Percentiles rank a stretch among this genome's conserved stretches.
Conservation (phyloP, 2,113 vertebrate genomes). For the Carlito syrichta region DNA sequence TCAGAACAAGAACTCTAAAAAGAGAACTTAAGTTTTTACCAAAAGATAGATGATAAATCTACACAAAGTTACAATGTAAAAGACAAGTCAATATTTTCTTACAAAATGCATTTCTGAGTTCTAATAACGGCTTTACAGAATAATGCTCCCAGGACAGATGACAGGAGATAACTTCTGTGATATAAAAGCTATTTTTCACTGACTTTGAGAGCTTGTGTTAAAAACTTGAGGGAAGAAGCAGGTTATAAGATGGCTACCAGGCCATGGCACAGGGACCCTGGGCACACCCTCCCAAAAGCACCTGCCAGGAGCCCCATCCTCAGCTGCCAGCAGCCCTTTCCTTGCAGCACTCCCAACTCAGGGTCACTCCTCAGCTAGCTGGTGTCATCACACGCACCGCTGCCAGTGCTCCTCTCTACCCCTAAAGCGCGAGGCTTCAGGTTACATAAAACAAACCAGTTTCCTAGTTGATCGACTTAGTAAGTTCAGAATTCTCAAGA, state of each 20-base stretch:
- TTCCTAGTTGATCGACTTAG: neutral
- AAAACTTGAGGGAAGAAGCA: neutral
- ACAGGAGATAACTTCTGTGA: neutral
- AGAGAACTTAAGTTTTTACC: neutral
- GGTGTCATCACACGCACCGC: neutral
- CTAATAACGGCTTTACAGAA: neutral
- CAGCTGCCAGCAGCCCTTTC: too few species aligned
- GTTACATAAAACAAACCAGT: neutral
- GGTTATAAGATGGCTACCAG: neutral
- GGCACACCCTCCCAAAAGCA: too few species aligned
- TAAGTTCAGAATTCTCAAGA: slow-evolving; percentile 33
- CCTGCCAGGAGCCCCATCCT: neutral
- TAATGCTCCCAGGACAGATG: neutral
- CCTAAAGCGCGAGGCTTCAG: neutral
- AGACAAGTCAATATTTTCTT: neutral
- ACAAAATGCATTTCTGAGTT: neutral
- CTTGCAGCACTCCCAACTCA: neutral
- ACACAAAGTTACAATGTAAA: neutral
- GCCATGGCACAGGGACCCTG: too few species aligned
- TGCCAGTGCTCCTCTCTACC: neutral
- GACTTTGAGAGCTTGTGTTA: neutral
- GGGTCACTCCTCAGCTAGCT: neutral
- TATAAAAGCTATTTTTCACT: neutral
- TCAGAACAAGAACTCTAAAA: slow-evolving; percentile 27
- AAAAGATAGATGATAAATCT: neutral